Evolutionary conservation across 2,888 invertebrate genomes (phyloP).

Genomic region (Miltochrista miniata): DNA sequence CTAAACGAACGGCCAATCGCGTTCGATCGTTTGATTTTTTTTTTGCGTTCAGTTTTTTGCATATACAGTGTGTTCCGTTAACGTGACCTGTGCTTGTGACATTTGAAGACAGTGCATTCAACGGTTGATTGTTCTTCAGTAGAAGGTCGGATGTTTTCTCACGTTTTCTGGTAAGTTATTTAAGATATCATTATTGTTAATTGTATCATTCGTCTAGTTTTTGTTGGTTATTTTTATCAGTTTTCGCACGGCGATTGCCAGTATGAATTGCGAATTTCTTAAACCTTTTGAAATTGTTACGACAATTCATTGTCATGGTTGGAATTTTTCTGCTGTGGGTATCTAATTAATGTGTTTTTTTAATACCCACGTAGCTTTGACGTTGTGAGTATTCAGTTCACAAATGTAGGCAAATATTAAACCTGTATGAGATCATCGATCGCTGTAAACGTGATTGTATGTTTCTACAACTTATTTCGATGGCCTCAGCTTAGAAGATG

Average conservation of each 20-base stretch:
- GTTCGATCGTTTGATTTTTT: conserved; percentile 73
- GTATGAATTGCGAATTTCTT: conserved; percentile 25
- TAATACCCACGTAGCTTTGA: conserved; percentile 7
- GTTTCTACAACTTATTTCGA: conserved; percentile 20
- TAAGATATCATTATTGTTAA: conserved; percentile 51
- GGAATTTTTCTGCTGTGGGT: conserved; percentile 14
- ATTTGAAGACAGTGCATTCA: conserved; percentile 55
- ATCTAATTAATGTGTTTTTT: neutral
- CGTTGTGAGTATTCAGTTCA: conserved; percentile 11
- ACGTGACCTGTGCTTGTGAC: conserved; percentile 70
- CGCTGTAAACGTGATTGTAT: conserved; percentile 31
- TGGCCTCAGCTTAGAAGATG: conserved; percentile 29
- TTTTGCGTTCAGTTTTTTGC: conserved; percentile 66
- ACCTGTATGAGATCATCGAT: conserved; percentile 31
- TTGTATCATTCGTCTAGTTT: conserved; percentile 43
- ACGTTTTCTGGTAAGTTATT: conserved; percentile 64
- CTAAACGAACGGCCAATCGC: conserved; percentile 67
- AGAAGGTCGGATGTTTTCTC: conserved; percentile 73
- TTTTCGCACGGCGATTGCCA: conserved; percentile 33
- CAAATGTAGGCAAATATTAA: conserved; percentile 18
- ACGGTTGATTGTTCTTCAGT: conserved; percentile 43
- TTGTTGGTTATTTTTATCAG: conserved; percentile 9
- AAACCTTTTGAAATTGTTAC: conserved; percentile 29
- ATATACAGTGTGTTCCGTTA: conserved; percentile 67
- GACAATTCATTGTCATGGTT: conserved; percentile 42